phyloP scores from a whole-genome alignment of 2,113 vertebrate species.

The Symphodus melops region DNA sequence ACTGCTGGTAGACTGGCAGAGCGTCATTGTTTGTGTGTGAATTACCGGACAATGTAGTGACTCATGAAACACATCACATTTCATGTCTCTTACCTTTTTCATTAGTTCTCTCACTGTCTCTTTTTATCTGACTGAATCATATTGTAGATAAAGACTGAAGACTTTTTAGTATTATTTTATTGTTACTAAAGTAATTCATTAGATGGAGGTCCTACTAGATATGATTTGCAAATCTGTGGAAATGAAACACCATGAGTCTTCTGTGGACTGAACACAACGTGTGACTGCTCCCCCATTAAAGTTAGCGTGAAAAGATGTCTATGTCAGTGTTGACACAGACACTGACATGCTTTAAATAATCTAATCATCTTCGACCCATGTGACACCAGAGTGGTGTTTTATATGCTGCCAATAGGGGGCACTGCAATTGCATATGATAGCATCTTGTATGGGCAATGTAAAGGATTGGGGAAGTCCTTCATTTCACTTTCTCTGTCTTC shows the following conservation, averaged over 20 bases:
- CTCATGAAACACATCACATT: not conserved
- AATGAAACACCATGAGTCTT: too few species aligned
- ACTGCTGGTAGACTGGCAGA: not conserved
- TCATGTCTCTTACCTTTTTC: not conserved
- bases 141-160: too few species aligned
- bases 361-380: not conserved
- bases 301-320: too few species aligned
- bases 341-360: too few species aligned
- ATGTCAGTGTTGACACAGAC: too few species aligned
- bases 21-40: not conserved
- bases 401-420: slow-evolving; percentile 58
- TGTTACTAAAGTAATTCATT: too few species aligned
- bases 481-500: slow-evolving; percentile 12
- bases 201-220: too few species aligned
- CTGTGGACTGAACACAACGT: too few species aligned
- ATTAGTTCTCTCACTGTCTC: not conserved
- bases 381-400: not conserved
- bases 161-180: too few species aligned
- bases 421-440: slow-evolving; percentile 56
- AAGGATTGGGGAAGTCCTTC: slow-evolving; percentile 18
- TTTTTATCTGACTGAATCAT: too few species aligned
- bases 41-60: not conserved
- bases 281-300: too few species aligned
- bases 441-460: not conserved
- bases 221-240: too few species aligned